Evolutionary conservation across 2,113 vertebrate species (phyloP).

Genomic region (Manacus vitellinus): DNA sequence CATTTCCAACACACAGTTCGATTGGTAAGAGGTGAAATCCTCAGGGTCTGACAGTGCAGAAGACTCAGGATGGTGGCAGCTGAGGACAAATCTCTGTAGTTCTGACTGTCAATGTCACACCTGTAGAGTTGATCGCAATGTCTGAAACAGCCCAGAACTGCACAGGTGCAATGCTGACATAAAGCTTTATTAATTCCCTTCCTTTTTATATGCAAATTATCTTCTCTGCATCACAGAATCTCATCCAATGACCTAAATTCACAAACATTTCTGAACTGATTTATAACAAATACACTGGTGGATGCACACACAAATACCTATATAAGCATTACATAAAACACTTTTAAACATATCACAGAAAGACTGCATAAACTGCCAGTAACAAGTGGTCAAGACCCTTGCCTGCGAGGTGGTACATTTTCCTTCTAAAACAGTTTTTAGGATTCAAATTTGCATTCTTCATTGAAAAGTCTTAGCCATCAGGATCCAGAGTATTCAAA

Average conservation of each 20-base stretch:
- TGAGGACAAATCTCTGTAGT: background rate
- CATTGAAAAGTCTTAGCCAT: background rate
- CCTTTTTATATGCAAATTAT: background rate
- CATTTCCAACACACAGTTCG: background rate
- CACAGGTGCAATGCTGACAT: background rate
- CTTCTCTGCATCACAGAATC: background rate
- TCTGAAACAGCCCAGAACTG: background rate
- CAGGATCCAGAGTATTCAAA: background rate
- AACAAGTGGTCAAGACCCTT: background rate
- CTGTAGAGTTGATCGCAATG: background rate
- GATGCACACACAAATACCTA: background rate
- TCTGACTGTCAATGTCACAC: background rate
- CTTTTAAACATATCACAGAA: background rate
- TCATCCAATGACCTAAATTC: background rate
- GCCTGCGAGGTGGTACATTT: background rate
- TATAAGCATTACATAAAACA: background rate
- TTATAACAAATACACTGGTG: background rate
- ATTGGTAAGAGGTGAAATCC: background rate
- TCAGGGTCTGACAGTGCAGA: background rate
- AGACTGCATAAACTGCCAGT: background rate
- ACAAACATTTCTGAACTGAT: background rate
- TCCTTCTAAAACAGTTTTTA: background rate
- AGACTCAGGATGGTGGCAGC: background rate
- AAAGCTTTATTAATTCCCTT: background rate
- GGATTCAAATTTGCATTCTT: background rate